Conservation (phyloP, 2,797 vertebrate species). For the Rhinatrema bivittatum region DNA sequence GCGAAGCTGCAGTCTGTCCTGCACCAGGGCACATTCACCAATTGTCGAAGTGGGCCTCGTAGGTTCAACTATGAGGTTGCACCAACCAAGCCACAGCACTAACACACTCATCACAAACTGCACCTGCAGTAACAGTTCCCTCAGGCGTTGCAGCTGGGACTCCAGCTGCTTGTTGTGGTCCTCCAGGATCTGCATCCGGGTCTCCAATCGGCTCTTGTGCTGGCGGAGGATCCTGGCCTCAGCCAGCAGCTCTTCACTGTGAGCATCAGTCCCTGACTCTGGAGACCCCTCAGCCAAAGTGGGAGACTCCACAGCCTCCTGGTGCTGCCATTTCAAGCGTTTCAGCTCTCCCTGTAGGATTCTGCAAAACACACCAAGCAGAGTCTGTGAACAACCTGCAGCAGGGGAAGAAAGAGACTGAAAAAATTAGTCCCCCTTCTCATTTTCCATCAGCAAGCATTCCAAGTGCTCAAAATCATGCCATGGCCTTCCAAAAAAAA, state of each 20-base stretch:
- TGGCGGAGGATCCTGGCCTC: slow-evolving; percentile 90
- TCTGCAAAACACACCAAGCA: slow-evolving; percentile 46
- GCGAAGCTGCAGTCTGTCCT: no score
- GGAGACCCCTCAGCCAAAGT: slow-evolving; percentile 67
- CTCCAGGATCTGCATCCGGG: slow-evolving; percentile 96
- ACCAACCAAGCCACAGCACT: background rate
- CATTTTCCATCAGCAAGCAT: background rate
- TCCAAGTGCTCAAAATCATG: background rate
- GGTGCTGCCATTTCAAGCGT: slow-evolving; percentile 92
- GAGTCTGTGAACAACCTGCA: background rate
- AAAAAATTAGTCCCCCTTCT: background rate
- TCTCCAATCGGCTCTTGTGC: slow-evolving; percentile 93
- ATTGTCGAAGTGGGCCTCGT: no score
- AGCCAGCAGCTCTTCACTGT: slow-evolving; percentile 84
- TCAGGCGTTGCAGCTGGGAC: slow-evolving; percentile 83
- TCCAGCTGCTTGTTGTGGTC: slow-evolving; percentile 97
- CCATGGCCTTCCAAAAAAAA: no score
- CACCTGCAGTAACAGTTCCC: slow-evolving; percentile 91
- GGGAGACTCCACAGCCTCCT: slow-evolving; percentile 78
- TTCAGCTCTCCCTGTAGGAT: slow-evolving; percentile 91
- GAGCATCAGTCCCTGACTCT: slow-evolving; percentile 42
- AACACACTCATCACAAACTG: no score
- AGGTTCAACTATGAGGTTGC: no score
- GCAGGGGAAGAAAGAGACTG: background rate
- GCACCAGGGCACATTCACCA: no score